Conservation (phyloP, 1,140 invertebrate genomes). For the Uloborus diversus region DNA sequence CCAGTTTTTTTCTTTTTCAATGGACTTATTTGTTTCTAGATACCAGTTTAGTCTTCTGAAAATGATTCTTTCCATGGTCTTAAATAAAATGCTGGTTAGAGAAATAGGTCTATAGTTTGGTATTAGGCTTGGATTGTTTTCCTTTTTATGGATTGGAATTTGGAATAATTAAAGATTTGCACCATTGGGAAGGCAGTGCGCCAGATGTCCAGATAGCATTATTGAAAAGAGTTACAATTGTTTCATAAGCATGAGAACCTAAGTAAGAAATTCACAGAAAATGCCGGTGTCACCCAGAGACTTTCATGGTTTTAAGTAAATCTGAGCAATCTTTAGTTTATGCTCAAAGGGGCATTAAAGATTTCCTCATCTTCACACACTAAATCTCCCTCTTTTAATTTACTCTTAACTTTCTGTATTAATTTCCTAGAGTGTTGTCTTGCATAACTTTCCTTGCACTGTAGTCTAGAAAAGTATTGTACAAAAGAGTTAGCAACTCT, state of each 20-base stretch:
- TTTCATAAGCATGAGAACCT: background rate
- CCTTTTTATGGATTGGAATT: constrained; percentile 17
- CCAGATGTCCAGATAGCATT: background rate
- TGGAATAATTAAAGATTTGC: constrained; percentile 10
- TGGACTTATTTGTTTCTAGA: background rate
- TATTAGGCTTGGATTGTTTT: background rate
- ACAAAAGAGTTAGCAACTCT: constrained; percentile 1
- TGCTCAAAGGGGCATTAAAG: background rate
- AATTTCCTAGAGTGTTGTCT: background rate
- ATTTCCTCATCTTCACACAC: background rate
- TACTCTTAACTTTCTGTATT: background rate
- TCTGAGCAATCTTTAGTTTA: background rate
- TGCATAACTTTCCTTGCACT: background rate
- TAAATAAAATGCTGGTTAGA: background rate
- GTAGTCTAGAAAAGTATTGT: background rate
- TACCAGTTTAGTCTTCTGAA: constrained; percentile 8
- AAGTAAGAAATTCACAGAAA: background rate
- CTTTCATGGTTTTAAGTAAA: background rate
- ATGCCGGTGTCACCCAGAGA: background rate
- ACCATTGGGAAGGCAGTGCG: background rate
- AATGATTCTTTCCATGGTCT: constrained; percentile 8
- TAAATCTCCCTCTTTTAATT: background rate
- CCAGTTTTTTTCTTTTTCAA: background rate
- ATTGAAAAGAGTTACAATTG: background rate
- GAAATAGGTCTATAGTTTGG: background rate